Evolutionary conservation across 2,113 vertebrate species (phyloP), one percentile per base, ranked within the genome.

Genomic region (Cyanoliseus patagonus): DNA sequence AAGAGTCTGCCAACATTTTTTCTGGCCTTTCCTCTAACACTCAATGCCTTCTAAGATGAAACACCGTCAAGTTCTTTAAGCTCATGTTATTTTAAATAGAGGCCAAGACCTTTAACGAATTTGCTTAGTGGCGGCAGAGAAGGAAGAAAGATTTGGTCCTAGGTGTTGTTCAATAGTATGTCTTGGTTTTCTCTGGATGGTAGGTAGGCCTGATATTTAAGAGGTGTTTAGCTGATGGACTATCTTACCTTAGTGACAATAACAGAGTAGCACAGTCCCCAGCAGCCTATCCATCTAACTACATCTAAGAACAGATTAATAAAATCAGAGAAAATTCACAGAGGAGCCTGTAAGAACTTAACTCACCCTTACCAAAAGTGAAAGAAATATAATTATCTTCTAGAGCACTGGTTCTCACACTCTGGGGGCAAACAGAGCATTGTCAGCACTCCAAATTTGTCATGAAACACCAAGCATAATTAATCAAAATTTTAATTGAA

Each of bases 171-270:
- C 98, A 98, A 96, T 97, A 96, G 92, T 79, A 95, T 98, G 96
- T 97, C 98, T 98, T 98, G 95, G 79, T 96, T 97, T 97, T 97
- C 95, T 94, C 97, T 98, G 98, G 97, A 97, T 97, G 44, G 92
- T 97, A 93, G 97, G 97, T 97, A 98, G 94, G 82, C 90, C 92
- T 96, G 95, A 97, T 97, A 98, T 97, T 98, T 97, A 98, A 96
- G 97, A 98, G 97, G 98, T 97, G 98, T 98, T 97, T 97, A 96
- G 95, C 95, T 98, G 98, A 98, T 96, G 96, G 94, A 94, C 97
- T 97, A 92, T 96, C 66, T 39, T 96, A 96, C 94, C 96, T 95
- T 81, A 83, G 93, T 97, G 97, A 98, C 97, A 97, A 80, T 96
- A 94, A 97, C 97, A 97, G 97, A 97, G 87, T 75, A 95, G 88